Evolutionary conservation across 2,113 vertebrate species (phyloP).

Genomic region (Trematomus loennbergii): DNA sequence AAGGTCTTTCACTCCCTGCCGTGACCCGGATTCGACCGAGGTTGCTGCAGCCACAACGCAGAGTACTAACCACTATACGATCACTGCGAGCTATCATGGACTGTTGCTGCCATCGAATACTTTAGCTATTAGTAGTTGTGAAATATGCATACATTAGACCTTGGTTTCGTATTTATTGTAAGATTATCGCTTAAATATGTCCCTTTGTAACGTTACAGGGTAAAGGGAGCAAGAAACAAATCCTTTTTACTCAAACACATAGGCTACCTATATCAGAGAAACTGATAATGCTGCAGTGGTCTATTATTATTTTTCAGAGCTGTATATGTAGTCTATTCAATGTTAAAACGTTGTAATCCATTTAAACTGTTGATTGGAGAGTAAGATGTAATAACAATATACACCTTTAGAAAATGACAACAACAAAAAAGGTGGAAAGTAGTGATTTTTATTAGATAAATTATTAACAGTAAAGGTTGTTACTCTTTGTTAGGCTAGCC

Average conservation of each 20-base stretch:
- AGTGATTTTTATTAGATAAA: slow-evolving; percentile 49
- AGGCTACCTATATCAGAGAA: no score
- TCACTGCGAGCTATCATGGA: slow-evolving; percentile 81
- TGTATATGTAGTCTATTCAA: neutral
- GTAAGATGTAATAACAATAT: neutral
- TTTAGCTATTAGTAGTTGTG: no score
- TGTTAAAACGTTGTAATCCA: neutral
- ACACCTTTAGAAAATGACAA: neutral
- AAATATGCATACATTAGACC: no score
- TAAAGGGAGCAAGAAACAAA: no score
- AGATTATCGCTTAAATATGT: neutral
- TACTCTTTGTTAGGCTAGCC: slow-evolving; percentile 48
- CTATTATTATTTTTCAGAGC: no score
- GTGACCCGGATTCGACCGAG: slow-evolving; percentile 89
- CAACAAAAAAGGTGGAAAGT: neutral
- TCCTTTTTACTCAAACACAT: no score
- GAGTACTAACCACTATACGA: slow-evolving; percentile 87
- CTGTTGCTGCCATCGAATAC: neutral
- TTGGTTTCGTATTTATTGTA: no score
- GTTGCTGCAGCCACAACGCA: slow-evolving; percentile 90
- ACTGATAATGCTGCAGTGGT: no score
- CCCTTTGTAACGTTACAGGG: neutral
- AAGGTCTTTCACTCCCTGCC: slow-evolving; percentile 62
- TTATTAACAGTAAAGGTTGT: slow-evolving; percentile 31
- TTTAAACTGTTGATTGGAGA: neutral